A percentile compares a stretch with the other conserved stretches of the same genome.
phyloP scores from a whole-genome alignment of 2,888 invertebrate species.

The Conomelus anceps region DNA sequence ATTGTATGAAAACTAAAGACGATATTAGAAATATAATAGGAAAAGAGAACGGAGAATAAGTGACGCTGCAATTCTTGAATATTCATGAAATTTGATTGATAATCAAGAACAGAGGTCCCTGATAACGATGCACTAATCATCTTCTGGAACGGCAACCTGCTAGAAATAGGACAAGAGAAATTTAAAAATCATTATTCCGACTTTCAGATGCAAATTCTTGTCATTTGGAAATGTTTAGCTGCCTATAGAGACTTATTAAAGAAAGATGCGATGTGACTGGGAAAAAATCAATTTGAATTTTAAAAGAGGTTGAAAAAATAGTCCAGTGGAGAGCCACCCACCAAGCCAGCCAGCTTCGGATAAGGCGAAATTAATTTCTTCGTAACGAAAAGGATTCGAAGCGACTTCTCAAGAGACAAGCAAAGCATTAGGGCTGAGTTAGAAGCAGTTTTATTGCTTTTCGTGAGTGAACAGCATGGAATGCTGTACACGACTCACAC shows the following conservation, averaged over 20 bases:
- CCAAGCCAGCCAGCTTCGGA: background rate
- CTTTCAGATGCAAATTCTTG: background rate
- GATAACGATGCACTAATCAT: background rate
- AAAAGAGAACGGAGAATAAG: background rate
- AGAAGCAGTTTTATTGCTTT: background rate
- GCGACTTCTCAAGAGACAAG: background rate
- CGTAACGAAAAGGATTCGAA: background rate
- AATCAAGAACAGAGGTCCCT: background rate
- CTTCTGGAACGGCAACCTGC: background rate
- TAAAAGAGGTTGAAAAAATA: background rate
- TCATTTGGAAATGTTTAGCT: background rate
- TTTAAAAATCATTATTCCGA: background rate
- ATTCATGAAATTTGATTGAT: background rate
- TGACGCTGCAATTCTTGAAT: background rate
- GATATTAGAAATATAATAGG: background rate
- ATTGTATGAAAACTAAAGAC: too few species aligned
- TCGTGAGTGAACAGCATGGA: background rate
- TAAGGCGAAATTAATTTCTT: background rate
- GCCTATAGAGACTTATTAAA: background rate
- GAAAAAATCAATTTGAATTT: background rate
- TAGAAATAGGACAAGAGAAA: background rate
- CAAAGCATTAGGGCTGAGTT: background rate
- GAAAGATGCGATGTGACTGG: background rate
- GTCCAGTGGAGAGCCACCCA: background rate
- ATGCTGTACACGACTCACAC: background rate